Evolutionary conservation across 37 sponge, comb jelly and placozoan species (phyloP).

Genomic region (Dysidea cf. avara): DNA sequence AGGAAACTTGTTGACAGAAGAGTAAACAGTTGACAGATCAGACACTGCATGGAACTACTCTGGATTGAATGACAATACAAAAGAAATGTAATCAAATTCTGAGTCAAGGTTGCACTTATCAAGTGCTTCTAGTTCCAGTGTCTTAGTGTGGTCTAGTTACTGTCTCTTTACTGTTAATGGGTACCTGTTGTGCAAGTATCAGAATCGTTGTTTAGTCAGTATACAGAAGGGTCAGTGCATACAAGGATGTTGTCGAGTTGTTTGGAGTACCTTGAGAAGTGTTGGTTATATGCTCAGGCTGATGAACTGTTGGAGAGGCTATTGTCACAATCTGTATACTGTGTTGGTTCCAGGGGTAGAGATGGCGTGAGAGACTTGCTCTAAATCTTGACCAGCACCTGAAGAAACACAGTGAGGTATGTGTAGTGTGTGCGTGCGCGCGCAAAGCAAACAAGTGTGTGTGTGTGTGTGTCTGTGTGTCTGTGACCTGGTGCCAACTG

Average conservation of each 20-base stretch:
- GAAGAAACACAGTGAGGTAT: conserved; percentile 35
- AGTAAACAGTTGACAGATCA: too few relatives aligned
- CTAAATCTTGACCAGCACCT: conserved; percentile 61
- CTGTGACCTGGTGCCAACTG: conserved; percentile 5
- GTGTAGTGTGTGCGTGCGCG: too few relatives aligned
- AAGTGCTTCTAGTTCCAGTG: too few relatives aligned
- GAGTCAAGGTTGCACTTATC: too few relatives aligned
- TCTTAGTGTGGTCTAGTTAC: too few relatives aligned
- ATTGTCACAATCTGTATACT: conserved; percentile 29
- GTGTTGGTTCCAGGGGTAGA: conserved; percentile 23
- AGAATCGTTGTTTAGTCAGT: conserved; percentile 42
- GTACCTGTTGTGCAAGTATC: not conserved
- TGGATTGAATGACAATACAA: too few relatives aligned
- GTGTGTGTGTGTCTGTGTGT: conserved; percentile 37
- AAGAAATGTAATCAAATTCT: too few relatives aligned
- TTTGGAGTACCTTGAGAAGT: conserved; percentile 68
- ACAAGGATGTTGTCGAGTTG: conserved; percentile 12
- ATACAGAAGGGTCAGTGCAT: conserved; percentile 37
- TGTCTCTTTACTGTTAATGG: not conserved
- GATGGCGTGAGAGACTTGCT: conserved; percentile 76
- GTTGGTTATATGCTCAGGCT: conserved; percentile 45
- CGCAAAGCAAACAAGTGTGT: not conserved
- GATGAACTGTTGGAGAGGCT: conserved; percentile 43
- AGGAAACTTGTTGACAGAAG: too few relatives aligned
- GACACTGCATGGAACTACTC: too few relatives aligned